These are phyloP conservation scores for Nannoperca obscura DNA, from an alignment of 2,797 vertebrate species.

Conservation along the genomic window DNA sequence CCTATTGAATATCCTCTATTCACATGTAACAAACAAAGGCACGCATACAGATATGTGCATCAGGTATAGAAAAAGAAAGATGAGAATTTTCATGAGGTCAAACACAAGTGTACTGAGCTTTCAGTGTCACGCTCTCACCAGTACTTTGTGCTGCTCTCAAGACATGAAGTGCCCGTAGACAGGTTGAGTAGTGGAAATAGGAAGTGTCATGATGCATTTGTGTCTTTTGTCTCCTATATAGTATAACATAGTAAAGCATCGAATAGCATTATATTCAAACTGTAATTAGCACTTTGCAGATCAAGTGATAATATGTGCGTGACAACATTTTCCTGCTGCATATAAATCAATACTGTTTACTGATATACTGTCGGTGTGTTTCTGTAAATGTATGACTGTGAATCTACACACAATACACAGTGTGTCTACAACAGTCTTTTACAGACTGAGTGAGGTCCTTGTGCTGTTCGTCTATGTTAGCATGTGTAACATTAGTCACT, in stretches of 20 bases:
- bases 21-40: neutral
- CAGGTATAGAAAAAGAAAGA: constrained; percentile 55
- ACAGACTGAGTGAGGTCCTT: constrained; percentile 34
- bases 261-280: neutral
- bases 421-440: constrained; percentile 6
- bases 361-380: neutral
- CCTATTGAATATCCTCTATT: constrained; percentile 19
- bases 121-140: constrained; percentile 90
- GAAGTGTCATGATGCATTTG: neutral
- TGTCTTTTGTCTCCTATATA: constrained; percentile 10
- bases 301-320: neutral
- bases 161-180: constrained; percentile 36
- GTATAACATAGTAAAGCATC: neutral
- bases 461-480: constrained; percentile 28
- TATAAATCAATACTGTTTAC: neutral
- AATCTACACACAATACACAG: neutral
- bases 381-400: constrained; percentile 3
- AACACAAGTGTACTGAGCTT: constrained; percentile 97
- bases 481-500: constrained; percentile 61
- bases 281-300: constrained; percentile 3
- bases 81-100: constrained; percentile 92
- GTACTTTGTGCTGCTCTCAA: constrained; percentile 99
- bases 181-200: neutral
- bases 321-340: neutral
- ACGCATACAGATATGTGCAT: neutral